These are phyloP conservation scores for Orthonevra nobilis DNA, from an alignment of 2,888 invertebrate species.

Conservation along the genomic window DNA sequence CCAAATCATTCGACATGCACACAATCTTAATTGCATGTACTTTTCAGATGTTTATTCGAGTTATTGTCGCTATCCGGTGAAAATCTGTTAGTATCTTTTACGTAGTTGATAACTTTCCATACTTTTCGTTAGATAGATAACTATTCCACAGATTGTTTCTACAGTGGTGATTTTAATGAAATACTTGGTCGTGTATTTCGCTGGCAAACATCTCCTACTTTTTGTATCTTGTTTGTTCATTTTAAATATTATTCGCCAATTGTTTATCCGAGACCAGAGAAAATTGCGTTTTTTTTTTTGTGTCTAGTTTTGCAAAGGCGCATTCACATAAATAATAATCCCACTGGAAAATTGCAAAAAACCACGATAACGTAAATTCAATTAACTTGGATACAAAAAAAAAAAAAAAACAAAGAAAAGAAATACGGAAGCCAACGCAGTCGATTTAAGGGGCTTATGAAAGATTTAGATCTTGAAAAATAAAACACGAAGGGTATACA, in stretches of 20 bases:
- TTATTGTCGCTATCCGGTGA: not conserved
- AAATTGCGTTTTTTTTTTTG: no score
- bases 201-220: conserved; percentile 2
- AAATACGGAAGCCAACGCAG: no score
- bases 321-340: conserved; percentile 33
- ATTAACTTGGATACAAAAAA: conserved; percentile 31
- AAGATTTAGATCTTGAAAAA: no score
- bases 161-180: no score
- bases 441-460: no score
- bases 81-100: not conserved
- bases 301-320: no score
- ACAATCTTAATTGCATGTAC: not conserved
- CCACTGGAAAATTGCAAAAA: conserved; percentile 20
- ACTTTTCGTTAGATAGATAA: not conserved
- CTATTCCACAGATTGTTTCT: no score
- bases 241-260: conserved; percentile 5
- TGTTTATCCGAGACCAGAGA: conserved; percentile 22
- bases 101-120: not conserved
- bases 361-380: conserved; percentile 45
- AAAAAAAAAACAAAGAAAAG: no score
- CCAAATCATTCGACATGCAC: not conserved
- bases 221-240: conserved; percentile 10
- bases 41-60: not conserved
- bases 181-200: not conserved
- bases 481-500: no score